Conservation (phyloP, 2,797 vertebrate genomes). For the Rhinichthys osculus region DNA sequence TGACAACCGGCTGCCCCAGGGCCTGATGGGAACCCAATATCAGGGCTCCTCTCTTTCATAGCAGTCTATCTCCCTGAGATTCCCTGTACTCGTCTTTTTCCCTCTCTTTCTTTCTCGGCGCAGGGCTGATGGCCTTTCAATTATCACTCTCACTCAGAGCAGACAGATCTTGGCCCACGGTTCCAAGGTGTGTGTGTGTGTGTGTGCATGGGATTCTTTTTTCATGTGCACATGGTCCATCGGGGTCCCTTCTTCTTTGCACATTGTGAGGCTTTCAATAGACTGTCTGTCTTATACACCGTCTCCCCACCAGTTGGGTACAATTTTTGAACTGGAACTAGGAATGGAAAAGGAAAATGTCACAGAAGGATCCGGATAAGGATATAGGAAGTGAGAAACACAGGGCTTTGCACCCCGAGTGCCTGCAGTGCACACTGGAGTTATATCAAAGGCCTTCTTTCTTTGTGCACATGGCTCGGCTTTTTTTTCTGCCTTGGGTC, state of each 20-base stretch:
- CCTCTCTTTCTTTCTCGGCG: conserved; percentile 46
- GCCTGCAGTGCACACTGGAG: conserved; percentile 73
- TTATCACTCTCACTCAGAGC: conserved; percentile 37
- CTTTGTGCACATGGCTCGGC: conserved; percentile 72
- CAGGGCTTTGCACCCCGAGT: conserved; percentile 66
- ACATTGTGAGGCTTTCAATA: conserved; percentile 78
- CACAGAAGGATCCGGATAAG: conserved; percentile 53
- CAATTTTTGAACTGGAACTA: conserved; percentile 67
- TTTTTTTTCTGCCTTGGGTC: conserved; percentile 68
- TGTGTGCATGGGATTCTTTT: conserved; percentile 59
- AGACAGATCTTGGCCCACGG: conserved; percentile 27
- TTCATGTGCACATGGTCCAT: conserved; percentile 34
- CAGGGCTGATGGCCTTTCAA: conserved; percentile 50
- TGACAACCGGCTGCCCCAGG: conserved; percentile 70
- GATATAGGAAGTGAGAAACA: conserved; percentile 53
- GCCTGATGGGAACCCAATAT: conserved; percentile 61
- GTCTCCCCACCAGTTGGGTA: conserved; percentile 67
- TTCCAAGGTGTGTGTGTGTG: conserved; percentile 45
- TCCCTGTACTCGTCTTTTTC: conserved; percentile 58
- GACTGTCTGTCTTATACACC: conserved; percentile 70
- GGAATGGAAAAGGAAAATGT: conserved; percentile 23
- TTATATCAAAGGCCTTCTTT: conserved; percentile 80
- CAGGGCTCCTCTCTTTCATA: conserved; percentile 41
- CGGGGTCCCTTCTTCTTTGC: conserved; percentile 61
- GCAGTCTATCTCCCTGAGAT: conserved; percentile 17